A percentile compares a stretch with the other conserved stretches of the same genome.
phyloP scores from a whole-genome alignment of 2,797 vertebrate species.

The Ceryle rudis region DNA sequence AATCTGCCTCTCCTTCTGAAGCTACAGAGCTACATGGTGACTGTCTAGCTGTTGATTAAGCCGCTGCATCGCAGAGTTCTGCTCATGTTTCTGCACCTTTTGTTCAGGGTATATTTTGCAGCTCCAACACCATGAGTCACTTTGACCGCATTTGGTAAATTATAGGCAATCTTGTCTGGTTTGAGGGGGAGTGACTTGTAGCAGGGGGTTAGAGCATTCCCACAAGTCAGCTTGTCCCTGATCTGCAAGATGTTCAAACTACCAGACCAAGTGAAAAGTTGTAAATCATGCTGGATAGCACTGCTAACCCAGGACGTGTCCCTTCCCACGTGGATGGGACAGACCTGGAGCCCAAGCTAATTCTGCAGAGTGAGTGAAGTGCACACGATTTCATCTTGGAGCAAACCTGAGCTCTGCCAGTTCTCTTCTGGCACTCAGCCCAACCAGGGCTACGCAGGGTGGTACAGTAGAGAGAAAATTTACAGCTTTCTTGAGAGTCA shows the following conservation, averaged over 20 bases:
- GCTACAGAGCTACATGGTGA: background rate
- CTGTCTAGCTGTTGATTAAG: background rate
- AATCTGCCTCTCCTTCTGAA: background rate
- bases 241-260: background rate
- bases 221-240: background rate
- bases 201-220: background rate
- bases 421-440: background rate
- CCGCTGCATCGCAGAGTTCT: background rate
- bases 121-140: accelerated
- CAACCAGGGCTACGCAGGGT: background rate
- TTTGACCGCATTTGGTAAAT: background rate
- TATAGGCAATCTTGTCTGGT: background rate
- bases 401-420: background rate
- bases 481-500: background rate
- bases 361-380: background rate
- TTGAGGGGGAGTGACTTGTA: background rate
- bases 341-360: background rate
- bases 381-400: background rate
- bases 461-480: background rate
- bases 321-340: accelerated
- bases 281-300: background rate
- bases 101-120: background rate
- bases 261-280: background rate
- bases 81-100: background rate
- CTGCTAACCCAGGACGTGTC: background rate